These are phyloP conservation scores for Allygus modestus DNA, from an alignment of 2,888 invertebrate species.

Conservation along the genomic window DNA sequence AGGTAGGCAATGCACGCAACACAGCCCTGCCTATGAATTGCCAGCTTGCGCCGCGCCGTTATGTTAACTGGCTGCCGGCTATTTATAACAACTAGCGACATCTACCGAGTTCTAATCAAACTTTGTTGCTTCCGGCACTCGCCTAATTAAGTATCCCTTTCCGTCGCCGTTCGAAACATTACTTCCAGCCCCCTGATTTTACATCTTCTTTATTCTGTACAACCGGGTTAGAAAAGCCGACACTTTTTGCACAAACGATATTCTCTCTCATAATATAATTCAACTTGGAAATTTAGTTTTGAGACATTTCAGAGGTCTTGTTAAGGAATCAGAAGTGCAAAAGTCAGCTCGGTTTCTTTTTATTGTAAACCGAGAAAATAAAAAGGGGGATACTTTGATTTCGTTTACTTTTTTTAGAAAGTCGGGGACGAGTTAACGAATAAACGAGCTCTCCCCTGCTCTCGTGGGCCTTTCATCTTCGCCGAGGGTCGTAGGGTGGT, in stretches of 20 bases:
- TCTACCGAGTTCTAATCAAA: slow-evolving; percentile 36
- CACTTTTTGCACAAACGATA: not conserved
- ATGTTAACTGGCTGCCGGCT: slow-evolving; percentile 22
- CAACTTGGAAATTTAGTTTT: not conserved
- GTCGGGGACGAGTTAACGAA: slow-evolving; percentile 47
- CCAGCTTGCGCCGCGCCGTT: slow-evolving; percentile 31
- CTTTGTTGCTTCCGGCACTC: slow-evolving; percentile 27
- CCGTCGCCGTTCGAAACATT: not conserved
- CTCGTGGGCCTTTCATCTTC: slow-evolving; percentile 28
- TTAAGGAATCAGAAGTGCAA: slow-evolving; percentile 20
- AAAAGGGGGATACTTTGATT: slow-evolving; percentile 39
- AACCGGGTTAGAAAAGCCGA: not conserved
- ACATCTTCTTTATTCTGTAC: not conserved
- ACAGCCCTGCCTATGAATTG: slow-evolving; percentile 25
- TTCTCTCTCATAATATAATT: not conserved
- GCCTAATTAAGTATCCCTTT: slow-evolving; percentile 23
- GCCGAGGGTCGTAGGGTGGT: not conserved
- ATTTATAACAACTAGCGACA: slow-evolving; percentile 44
- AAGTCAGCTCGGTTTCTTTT: slow-evolving; percentile 22
- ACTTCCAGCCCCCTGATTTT: not conserved
- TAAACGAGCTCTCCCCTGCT: slow-evolving; percentile 32
- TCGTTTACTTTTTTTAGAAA: slow-evolving; percentile 28
- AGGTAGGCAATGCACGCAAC: slow-evolving; percentile 51
- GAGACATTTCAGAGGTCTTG: not conserved
- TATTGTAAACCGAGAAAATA: not conserved